Conservation (phyloP, 2,113 vertebrate genomes). For the Turdus rufiventris region DNA sequence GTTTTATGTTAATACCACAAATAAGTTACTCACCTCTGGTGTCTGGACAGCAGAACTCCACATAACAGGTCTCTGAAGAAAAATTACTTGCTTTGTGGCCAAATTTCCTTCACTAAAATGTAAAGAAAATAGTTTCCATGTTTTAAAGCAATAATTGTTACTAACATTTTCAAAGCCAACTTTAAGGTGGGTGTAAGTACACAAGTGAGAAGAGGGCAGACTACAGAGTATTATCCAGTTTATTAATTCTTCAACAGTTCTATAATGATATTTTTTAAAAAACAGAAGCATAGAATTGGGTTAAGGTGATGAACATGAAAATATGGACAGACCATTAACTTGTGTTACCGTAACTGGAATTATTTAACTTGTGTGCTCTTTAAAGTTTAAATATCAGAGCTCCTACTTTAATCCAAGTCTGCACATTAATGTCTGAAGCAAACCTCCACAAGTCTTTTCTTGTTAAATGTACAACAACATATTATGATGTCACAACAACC, state of each 20-base stretch:
- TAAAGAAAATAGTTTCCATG: neutral
- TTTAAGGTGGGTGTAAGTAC: fast-evolving
- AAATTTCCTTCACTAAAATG: conserved; percentile 90
- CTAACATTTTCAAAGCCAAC: neutral
- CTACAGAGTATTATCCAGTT: neutral
- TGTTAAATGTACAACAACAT: neutral
- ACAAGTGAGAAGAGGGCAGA: neutral
- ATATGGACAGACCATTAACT: neutral
- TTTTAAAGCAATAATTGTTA: neutral
- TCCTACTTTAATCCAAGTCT: neutral
- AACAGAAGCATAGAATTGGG: fast-evolving
- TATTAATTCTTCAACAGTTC: neutral
- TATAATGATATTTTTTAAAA: neutral
- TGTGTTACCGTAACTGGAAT: neutral
- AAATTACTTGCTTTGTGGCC: conserved; percentile 95
- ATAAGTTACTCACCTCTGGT: conserved; percentile 68
- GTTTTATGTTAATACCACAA: neutral
- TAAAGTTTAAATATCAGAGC: neutral
- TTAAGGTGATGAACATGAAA: neutral
- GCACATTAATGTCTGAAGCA: neutral
- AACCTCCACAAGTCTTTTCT: neutral
- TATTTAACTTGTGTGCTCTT: neutral
- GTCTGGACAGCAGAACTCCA: conserved; percentile 66
- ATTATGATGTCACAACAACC: neutral
- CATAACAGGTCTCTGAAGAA: conserved; percentile 87